These are phyloP conservation scores for Leucania comma DNA, from an alignment of 2,888 invertebrate genomes.

Conservation along the genomic window DNA sequence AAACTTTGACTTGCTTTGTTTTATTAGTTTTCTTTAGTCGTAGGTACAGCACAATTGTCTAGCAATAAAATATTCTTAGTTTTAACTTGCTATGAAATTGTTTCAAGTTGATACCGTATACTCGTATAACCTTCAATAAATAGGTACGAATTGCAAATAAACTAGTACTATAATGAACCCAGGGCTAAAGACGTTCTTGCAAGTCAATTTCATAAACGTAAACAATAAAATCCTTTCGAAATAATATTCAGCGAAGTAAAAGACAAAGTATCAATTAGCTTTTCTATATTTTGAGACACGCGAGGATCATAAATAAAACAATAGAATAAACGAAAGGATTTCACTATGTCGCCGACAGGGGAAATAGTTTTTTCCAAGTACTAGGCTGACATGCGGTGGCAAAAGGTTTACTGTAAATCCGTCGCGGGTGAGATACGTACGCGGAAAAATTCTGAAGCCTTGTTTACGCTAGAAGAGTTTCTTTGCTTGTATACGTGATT, in stretches of 20 bases:
- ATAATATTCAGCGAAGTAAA: constrained; percentile 32
- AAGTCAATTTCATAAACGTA: constrained; percentile 23
- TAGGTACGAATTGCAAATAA: constrained; percentile 17
- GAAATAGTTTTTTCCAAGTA: constrained; percentile 78
- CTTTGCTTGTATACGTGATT: background rate
- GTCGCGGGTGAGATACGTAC: constrained; percentile 70
- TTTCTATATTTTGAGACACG: constrained; percentile 41
- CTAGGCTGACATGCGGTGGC: constrained; percentile 74
- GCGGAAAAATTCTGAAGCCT: constrained; percentile 67
- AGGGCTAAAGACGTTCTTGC: constrained; percentile 38
- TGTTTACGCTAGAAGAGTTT: constrained; percentile 3
- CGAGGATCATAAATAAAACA: constrained; percentile 47
- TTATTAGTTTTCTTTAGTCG: background rate
- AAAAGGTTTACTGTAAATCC: constrained; percentile 79
- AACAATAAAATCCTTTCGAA: constrained; percentile 41
- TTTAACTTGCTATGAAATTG: background rate
- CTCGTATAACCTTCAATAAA: background rate
- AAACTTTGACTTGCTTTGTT: background rate
- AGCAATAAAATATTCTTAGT: constrained; percentile 17
- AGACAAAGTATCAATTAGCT: constrained; percentile 52
- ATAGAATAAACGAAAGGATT: constrained; percentile 43
- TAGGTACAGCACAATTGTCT: background rate
- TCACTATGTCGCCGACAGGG: constrained; percentile 42
- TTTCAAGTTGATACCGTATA: constrained; percentile 1
- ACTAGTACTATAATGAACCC: constrained; percentile 11